Conservation (phyloP, 2,113 vertebrate genomes). For the Phrynosoma platyrhinos region DNA sequence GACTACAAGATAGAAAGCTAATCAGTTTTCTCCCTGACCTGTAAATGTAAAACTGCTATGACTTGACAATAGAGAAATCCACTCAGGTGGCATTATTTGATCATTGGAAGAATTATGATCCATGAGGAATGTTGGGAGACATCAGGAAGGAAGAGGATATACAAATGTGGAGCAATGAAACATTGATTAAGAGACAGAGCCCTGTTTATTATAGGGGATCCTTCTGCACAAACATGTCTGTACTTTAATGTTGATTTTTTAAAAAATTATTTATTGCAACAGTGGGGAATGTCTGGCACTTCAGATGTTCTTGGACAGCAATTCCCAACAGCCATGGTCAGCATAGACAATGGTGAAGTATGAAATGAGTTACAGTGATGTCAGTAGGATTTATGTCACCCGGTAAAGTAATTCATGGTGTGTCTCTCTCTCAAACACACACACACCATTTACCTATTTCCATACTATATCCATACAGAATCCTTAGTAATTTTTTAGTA, state of each 20-base stretch:
- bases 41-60: neutral
- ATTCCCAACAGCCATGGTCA: neutral
- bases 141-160: neutral
- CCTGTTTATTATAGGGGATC: neutral
- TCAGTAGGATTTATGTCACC: too few species aligned
- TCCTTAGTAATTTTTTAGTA: too few species aligned
- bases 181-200: neutral
- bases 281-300: too few species aligned
- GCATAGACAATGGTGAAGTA: neutral
- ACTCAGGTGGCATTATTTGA: neutral
- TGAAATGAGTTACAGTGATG: too few species aligned
- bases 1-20: constrained; percentile 13
- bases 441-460: too few species aligned
- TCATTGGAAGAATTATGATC: neutral
- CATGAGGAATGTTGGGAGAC: neutral
- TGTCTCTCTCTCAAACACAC: too few species aligned
- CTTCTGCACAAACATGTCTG: neutral
- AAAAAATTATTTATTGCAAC: too few species aligned
- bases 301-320: neutral
- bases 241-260: too few species aligned
- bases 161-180: neutral
- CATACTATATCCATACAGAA: too few species aligned
- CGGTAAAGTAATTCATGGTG: too few species aligned
- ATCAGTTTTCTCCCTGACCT: neutral
- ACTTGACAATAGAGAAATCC: neutral